A percentile compares a stretch with the other conserved stretches of the same genome.
These are phyloP conservation scores for Beris chalybata DNA, from an alignment of 2,888 invertebrate genomes.

Conservation along the genomic window DNA sequence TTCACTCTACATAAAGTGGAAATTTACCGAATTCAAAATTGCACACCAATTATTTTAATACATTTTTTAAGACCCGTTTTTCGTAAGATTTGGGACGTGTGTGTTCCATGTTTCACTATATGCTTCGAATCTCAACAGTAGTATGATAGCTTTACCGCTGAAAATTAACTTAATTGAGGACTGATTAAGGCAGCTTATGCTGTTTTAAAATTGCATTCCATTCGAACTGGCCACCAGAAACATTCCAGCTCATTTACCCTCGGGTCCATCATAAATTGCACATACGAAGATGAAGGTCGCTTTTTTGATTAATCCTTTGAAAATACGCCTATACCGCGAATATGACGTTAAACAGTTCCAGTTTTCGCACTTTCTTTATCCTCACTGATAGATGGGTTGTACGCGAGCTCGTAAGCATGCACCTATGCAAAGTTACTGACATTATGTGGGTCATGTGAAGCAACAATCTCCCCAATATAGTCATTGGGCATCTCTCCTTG, in stretches of 20 bases:
- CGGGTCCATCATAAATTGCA: slow-evolving; percentile 14
- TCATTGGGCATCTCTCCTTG: slow-evolving; percentile 28
- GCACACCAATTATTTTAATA: too few relatives aligned
- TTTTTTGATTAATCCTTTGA: slow-evolving; percentile 18
- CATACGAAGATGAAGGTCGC: slow-evolving; percentile 21
- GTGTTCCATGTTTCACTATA: too few relatives aligned
- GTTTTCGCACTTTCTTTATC: slow-evolving; percentile 27
- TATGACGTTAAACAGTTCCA: slow-evolving; percentile 20
- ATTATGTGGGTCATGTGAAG: slow-evolving; percentile 25
- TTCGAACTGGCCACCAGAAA: too few relatives aligned
- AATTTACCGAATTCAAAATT: too few relatives aligned
- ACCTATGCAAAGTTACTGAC: slow-evolving; percentile 14
- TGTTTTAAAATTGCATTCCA: too few relatives aligned
- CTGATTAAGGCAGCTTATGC: too few relatives aligned
- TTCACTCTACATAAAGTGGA: too few relatives aligned
- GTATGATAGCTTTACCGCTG: too few relatives aligned
- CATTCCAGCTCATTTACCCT: slow-evolving; percentile 11
- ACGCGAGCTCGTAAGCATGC: not conserved
- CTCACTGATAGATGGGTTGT: not conserved
- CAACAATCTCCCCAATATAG: slow-evolving; percentile 29
- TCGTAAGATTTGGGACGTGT: too few relatives aligned
- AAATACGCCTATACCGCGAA: slow-evolving; percentile 17
- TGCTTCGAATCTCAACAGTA: too few relatives aligned
- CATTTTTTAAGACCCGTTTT: too few relatives aligned
- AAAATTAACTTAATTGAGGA: too few relatives aligned